A percentile compares a stretch with the other conserved stretches of the same genome.
Evolutionary conservation across 2,888 invertebrate genomes (phyloP).

Genomic region (Hypselothyrea guttata): DNA sequence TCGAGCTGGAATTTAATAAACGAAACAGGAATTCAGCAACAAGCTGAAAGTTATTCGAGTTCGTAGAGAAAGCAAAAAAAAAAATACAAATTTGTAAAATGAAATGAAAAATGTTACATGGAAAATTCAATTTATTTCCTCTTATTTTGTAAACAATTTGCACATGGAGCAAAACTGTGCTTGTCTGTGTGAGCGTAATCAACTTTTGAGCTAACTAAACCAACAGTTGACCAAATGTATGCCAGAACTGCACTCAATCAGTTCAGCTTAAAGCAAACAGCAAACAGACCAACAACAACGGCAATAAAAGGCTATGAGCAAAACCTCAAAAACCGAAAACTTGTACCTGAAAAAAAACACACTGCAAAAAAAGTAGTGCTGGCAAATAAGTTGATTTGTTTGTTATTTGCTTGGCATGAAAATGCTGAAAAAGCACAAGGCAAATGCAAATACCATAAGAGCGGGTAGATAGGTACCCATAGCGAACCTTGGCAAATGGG

Average conservation of each 20-base stretch:
- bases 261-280: conserved; percentile 44
- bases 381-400: conserved; percentile 72
- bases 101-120: conserved; percentile 3
- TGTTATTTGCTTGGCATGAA: conserved; percentile 62
- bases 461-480: background rate
- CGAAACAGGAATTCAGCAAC: background rate
- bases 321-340: conserved; percentile 13
- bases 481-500: too few species aligned
- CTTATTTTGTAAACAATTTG: background rate
- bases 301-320: conserved; percentile 7
- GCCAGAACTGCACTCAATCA: conserved; percentile 47
- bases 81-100: background rate
- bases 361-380: too few species aligned
- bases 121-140: conserved; percentile 1
- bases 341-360: conserved; percentile 18
- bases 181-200: conserved; percentile 16
- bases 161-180: background rate
- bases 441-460: conserved; percentile 47
- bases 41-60: too few species aligned
- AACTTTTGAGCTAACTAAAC: conserved; percentile 32
- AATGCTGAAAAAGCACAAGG: conserved; percentile 63
- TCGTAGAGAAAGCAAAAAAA: too few species aligned
- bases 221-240: conserved; percentile 5
- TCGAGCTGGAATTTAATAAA: conserved; percentile 10
- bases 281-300: conserved; percentile 6